Evolutionary conservation across 1,140 invertebrate genomes (phyloP), one percentile per base, ranked within the genome.

Genomic region (Calliopsis andreniformis): DNA sequence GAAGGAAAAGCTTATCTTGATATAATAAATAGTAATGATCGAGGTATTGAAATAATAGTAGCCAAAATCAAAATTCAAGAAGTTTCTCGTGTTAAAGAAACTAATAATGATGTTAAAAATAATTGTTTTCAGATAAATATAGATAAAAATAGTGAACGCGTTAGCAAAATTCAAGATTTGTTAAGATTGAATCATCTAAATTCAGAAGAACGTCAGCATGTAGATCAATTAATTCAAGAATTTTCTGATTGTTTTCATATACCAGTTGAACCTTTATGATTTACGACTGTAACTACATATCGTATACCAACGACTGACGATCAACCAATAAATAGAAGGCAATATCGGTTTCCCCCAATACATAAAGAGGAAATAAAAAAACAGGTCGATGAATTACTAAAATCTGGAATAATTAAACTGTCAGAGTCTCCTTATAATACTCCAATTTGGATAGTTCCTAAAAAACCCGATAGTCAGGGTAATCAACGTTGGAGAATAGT

Each of bases 391-490:
- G 42, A 43, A 3, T 32, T 62, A 3, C 28, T 62, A 28, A 12
- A 62, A 3, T 7, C n/a, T 5, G 59, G 43, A 8, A 25, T 45
- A 16, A 62, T 62, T 0, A 47, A 25, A 10, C 39, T 20, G 3
- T 62, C 39, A 1, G 3, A 6, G 3, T 62, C 59, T 3, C 39
- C 59, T 25, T 62, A 62, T 18, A 62, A 62, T 12, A 20, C 42
- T 0, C 58, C 58, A 4, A 16, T 64, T 6, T 64, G 62, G 43
- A 49, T 64, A 6, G 62, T 64, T 3, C 62, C 62, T 0, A 64
- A 64, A n/a, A 64, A 64, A 10, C 12, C 62, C 3, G 62, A 51
- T n/a, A 6, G 25, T 6, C 3, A 49, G 2, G 62, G 47, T 5
- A 49, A 64, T 4, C 25, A 30, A 32, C 18, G 6, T 2, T 64